These are phyloP conservation scores for Tupaia chinensis DNA, from an alignment of 2,113 vertebrate species.

Conservation along the genomic window DNA sequence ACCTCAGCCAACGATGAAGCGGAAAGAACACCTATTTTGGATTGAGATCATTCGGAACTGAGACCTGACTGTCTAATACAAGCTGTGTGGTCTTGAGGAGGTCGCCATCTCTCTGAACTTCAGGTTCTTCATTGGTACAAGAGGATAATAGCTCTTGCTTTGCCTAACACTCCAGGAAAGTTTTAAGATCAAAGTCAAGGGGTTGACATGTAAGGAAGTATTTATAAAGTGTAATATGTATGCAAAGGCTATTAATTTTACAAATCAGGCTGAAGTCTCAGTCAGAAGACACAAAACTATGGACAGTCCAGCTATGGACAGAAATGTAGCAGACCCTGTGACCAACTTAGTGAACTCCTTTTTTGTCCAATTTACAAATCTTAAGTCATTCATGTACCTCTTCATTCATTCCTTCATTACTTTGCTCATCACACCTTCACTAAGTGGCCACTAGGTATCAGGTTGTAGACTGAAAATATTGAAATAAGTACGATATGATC, in stretches of 20 bases:
- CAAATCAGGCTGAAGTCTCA: not conserved
- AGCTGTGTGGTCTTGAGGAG: not conserved
- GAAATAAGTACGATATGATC: not conserved
- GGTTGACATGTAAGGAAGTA: not conserved
- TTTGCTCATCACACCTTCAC: not conserved
- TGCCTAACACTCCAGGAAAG: not conserved
- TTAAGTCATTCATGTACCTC: not conserved
- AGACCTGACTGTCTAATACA: not conserved
- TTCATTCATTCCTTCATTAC: not conserved
- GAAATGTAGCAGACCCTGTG: not conserved
- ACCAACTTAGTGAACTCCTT: not conserved
- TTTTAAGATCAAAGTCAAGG: conserved; percentile 43
- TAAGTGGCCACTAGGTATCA: not conserved
- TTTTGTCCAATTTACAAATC: not conserved
- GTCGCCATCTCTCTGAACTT: not conserved
- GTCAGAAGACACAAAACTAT: not conserved
- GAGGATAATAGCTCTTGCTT: not conserved
- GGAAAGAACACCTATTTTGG: not conserved
- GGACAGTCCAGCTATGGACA: not conserved
- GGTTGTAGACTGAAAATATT: not conserved
- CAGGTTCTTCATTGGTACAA: not conserved
- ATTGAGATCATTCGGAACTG: not conserved
- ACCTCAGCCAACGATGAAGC: rapidly evolving
- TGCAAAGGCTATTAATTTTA: not conserved
- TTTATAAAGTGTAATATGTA: not conserved